Evolutionary conservation across 2,797 vertebrate species (phyloP).

Genomic region (Oreonectes daqikongensis): DNA sequence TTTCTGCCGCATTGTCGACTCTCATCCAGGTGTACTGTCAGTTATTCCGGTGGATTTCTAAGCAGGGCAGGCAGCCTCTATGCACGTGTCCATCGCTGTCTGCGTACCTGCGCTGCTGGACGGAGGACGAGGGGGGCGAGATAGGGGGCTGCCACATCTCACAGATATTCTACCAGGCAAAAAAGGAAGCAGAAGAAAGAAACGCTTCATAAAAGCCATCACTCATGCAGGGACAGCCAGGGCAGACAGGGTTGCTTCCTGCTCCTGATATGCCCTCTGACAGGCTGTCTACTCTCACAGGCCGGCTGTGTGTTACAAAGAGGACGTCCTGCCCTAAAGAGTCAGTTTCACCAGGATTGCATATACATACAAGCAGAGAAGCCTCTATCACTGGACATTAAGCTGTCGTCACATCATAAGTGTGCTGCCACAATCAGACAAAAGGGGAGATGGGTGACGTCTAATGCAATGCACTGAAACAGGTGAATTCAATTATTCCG

Average conservation of each 20-base stretch:
- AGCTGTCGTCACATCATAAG: conserved; percentile 30
- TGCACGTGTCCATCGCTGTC: conserved; percentile 75
- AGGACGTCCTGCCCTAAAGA: conserved; percentile 61
- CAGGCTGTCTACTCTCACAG: conserved; percentile 75
- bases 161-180: conserved; percentile 65
- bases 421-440: neutral
- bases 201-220: conserved; percentile 73
- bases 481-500: neutral
- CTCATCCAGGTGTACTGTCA: conserved; percentile 80
- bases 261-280: conserved; percentile 76
- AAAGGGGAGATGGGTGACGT: neutral
- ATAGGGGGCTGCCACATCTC: conserved; percentile 55
- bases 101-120: conserved; percentile 63
- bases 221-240: conserved; percentile 70
- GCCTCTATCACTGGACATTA: conserved; percentile 36
- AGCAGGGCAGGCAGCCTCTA: conserved; percentile 71
- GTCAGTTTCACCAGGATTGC: conserved; percentile 64
- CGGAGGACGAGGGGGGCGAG: conserved; percentile 5
- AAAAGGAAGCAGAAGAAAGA: conserved; percentile 52
- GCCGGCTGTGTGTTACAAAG: conserved; percentile 63
- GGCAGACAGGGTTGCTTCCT: conserved; percentile 73
- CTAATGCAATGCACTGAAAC: neutral
- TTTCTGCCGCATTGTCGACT: conserved; percentile 78
- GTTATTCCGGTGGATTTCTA: conserved; percentile 70
- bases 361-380: conserved; percentile 49